Conservation (phyloP, 2,888 invertebrate species). For the Eupithecia subfuscata region DNA sequence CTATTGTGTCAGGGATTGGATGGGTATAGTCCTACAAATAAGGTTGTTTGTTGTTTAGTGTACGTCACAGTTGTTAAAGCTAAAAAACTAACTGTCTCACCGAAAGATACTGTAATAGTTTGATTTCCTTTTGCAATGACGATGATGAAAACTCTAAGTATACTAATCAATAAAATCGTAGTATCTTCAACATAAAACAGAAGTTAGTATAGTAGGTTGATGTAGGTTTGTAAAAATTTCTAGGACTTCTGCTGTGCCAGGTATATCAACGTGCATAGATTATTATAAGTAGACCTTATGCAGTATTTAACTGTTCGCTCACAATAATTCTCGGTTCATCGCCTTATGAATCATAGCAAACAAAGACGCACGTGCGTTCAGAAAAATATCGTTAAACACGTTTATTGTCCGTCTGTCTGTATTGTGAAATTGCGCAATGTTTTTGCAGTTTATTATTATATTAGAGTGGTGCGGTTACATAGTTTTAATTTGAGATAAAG, state of each 20-base stretch:
- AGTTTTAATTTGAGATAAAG: background rate
- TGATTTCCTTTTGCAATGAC: too few relatives aligned
- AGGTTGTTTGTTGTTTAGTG: too few relatives aligned
- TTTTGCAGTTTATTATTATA: conserved; percentile 20
- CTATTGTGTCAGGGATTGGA: too few relatives aligned
- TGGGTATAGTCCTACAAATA: too few relatives aligned
- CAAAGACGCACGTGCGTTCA: conserved; percentile 35
- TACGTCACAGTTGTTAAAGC: too few relatives aligned
- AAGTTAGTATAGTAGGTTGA: background rate
- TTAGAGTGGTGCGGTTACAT: conserved; percentile 3
- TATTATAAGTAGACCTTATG: background rate
- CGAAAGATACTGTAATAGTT: too few relatives aligned
- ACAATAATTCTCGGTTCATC: conserved; percentile 44
- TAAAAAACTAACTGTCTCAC: too few relatives aligned
- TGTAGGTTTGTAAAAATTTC: background rate
- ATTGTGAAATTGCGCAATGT: conserved; percentile 17
- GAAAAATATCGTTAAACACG: conserved; percentile 37
- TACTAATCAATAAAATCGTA: too few relatives aligned
- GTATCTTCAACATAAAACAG: too few relatives aligned
- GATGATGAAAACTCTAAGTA: too few relatives aligned
- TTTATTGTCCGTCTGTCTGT: conserved; percentile 33
- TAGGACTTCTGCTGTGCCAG: background rate
- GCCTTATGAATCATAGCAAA: conserved; percentile 43
- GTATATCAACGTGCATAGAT: background rate
- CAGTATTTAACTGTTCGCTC: conserved; percentile 5